These are phyloP conservation scores for Musca vetustissima DNA, from an alignment of 1,140 invertebrate genomes.

Conservation along the genomic window DNA sequence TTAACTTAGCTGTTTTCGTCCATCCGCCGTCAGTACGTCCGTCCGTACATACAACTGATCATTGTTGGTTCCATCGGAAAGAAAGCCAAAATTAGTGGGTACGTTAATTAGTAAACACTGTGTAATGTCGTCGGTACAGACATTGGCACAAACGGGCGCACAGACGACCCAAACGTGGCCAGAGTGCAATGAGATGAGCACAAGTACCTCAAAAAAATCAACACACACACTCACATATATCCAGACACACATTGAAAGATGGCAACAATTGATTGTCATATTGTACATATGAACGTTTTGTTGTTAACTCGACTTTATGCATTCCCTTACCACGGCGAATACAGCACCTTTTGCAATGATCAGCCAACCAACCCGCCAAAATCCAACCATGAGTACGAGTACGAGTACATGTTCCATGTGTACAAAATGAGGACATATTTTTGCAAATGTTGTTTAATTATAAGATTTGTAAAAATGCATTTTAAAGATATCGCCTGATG, in stretches of 20 bases:
- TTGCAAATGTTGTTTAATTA: conserved; percentile 24
- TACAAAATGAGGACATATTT: conserved; percentile 20
- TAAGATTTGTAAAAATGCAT: conserved; percentile 20
- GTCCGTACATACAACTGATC: too few species aligned
- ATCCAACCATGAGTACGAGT: too few species aligned
- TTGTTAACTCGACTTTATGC: neutral
- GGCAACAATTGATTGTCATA: conserved; percentile 23
- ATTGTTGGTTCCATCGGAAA: too few species aligned
- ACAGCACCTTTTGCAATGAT: neutral
- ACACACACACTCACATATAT: too few species aligned
- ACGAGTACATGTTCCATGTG: too few species aligned
- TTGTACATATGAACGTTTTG: conserved; percentile 13
- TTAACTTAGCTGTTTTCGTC: too few species aligned
- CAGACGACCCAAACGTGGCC: too few species aligned
- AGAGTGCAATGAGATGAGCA: too few species aligned
- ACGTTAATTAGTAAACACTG: conserved; percentile 24
- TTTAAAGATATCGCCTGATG: conserved; percentile 10
- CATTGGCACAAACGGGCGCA: too few species aligned
- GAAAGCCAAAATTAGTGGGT: conserved; percentile 15
- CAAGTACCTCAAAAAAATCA: too few species aligned
- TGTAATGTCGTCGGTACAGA: conserved; percentile 9
- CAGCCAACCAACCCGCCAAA: too few species aligned
- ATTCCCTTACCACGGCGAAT: neutral
- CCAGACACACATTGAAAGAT: neutral
- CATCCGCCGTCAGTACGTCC: too few species aligned